A percentile compares a stretch with the other conserved stretches of the same genome.
Evolutionary conservation across 2,113 vertebrate genomes (phyloP).

Genomic region (Dicaeum eximium): DNA sequence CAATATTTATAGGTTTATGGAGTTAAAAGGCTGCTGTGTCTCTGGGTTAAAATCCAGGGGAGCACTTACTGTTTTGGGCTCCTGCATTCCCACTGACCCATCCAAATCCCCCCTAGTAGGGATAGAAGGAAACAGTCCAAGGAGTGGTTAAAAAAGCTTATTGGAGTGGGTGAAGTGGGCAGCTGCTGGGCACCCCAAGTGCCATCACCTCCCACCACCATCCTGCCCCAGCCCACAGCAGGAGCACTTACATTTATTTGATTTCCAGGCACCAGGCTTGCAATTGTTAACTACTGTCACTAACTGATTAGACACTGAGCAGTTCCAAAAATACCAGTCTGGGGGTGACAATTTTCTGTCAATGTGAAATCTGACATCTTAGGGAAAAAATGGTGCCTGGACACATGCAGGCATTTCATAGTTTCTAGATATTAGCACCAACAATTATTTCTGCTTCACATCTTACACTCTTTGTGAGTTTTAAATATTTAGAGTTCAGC

Average conservation of each 20-base stretch:
- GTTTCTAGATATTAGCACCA: constrained; percentile 2
- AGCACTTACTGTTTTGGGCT: background rate
- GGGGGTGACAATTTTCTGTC: background rate
- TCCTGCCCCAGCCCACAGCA: background rate
- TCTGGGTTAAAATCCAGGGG: background rate
- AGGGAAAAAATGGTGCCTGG: background rate
- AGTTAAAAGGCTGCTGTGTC: background rate
- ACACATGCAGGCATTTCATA: background rate
- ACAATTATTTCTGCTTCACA: background rate
- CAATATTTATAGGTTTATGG: background rate
- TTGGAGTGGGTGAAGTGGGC: background rate
- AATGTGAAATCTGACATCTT: background rate
- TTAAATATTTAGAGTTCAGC: constrained; percentile 35
- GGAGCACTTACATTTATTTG: background rate
- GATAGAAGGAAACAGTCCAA: background rate
- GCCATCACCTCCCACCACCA: background rate
- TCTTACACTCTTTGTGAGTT: background rate
- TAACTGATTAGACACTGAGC: background rate
- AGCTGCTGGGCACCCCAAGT: background rate
- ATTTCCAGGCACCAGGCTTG: background rate
- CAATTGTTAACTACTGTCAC: background rate
- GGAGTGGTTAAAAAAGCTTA: background rate
- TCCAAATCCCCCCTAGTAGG: background rate
- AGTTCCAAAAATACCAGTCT: background rate
- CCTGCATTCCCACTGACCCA: background rate